Base-by-base conservation (phyloP, 2,888 invertebrate genomes). In the Macrosoma leucophasiata region DNA sequence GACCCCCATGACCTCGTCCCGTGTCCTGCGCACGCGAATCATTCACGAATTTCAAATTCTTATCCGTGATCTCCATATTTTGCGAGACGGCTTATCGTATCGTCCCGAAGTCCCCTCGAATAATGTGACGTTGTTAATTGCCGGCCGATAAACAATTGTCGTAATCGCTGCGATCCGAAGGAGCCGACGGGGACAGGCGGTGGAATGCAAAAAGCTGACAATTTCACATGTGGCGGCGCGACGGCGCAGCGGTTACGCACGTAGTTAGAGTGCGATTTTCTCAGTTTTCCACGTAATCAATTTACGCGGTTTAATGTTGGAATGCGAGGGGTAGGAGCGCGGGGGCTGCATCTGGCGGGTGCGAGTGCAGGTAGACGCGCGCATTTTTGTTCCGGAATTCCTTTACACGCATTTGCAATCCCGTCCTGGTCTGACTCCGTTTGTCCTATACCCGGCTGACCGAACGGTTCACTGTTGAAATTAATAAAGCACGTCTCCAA, bases 371-470 rank as follows among this genome's bases (percentile, higher is more conserved):
- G 74, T 77, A 76, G 70, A 67, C 59, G 69, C 62, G 59, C 59
- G 59, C 65, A 74, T 76, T 77, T 77, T 79, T 78, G 72, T 75
- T 72, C 72, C 72, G 70, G 76, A 76, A 81, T 81, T 76, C 71
- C 72, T 74, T 72, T 64, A 68, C 69, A 68, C 65, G 60, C 71
- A 82, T 81, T 81, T 76, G 77, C 81, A 75, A 81, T 78, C 77
- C 65, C 55, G 76, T 69, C 68, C 58, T 53, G 60, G 40, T 50
- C 49, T 45, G 46, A 38, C 49, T 48, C 48, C 43, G 41, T 48
- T 49, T 37, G 46, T 52, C 51, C 46, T 48, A 48, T 46, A 30
- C 31, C 31, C 31, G 31, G 25, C 25, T 30, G 22, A 38, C 33
- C 33, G 27, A 33, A 41, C 36, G 22, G 29, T 39, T 41, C 30